phyloP scores from a whole-genome alignment of 2,888 invertebrate genomes.

The Eudasyphora cyanicolor region DNA sequence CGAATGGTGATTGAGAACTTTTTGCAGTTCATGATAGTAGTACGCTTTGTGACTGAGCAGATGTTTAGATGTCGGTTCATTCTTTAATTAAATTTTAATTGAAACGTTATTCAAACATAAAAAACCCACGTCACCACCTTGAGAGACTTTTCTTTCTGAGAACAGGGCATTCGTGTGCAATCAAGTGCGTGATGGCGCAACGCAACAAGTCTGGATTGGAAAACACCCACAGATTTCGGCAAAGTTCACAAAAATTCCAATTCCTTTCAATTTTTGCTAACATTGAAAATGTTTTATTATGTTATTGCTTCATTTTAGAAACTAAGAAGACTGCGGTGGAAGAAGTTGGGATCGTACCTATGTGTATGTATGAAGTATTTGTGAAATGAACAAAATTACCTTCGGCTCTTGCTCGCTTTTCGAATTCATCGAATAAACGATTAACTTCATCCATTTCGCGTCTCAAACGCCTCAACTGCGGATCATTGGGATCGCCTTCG shows the following conservation, averaged over 20 bases:
- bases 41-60: constrained; percentile 17
- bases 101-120: constrained; percentile 44
- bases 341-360: too few species aligned
- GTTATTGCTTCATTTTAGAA: not conserved
- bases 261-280: not conserved
- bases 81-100: constrained; percentile 57
- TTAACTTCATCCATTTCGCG: constrained; percentile 98
- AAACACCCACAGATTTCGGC: constrained; percentile 36
- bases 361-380: not conserved
- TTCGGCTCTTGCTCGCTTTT: constrained; percentile 91
- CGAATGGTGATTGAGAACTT: constrained; percentile 21
- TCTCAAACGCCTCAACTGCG: constrained; percentile 91
- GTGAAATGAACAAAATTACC: constrained; percentile 80
- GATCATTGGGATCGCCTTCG: constrained; percentile 98
- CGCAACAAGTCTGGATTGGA: not conserved
- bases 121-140: constrained; percentile 45
- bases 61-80: constrained; percentile 41
- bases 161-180: not conserved
- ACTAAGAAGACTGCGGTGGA: not conserved
- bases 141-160: not conserved
- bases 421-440: constrained; percentile 95
- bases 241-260: too few species aligned
- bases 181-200: constrained; percentile 26
- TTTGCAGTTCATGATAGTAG: not conserved
- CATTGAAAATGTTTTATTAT: not conserved